phyloP scores from a whole-genome alignment of 2,888 invertebrate species.

The Agrotis exclamationis region DNA sequence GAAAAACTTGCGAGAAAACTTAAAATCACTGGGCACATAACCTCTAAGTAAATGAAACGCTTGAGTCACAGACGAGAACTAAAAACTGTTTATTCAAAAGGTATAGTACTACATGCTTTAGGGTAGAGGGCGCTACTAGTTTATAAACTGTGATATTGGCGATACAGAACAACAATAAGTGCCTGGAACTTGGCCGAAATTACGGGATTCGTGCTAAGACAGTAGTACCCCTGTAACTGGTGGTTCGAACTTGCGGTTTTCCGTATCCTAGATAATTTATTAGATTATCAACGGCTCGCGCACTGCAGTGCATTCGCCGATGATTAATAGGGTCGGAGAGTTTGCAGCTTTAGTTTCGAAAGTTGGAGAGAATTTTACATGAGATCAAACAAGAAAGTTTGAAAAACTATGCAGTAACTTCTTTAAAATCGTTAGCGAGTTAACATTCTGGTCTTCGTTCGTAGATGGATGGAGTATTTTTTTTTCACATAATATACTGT shows the following conservation, averaged over 20 bases:
- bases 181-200: too few relatives aligned
- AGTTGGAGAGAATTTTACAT: conserved; percentile 51
- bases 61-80: too few relatives aligned
- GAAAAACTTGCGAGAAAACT: conserved; percentile 17
- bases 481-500: too few relatives aligned
- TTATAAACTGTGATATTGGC: too few relatives aligned
- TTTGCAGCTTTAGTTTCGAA: conserved; percentile 49
- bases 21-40: background rate
- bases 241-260: conserved; percentile 64
- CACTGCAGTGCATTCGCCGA: conserved; percentile 52
- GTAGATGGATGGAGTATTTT: too few relatives aligned
- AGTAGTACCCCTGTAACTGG: conserved; percentile 32
- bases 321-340: conserved; percentile 59
- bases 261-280: conserved; percentile 70
- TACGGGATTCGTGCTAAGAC: too few relatives aligned
- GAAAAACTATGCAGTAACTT: conserved; percentile 29
- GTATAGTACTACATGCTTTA: too few relatives aligned
- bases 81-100: too few relatives aligned
- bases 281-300: conserved; percentile 67
- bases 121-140: too few relatives aligned
- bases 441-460: conserved; percentile 22
- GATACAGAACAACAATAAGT: too few relatives aligned
- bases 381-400: conserved; percentile 36
- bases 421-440: conserved; percentile 25
- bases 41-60: too few relatives aligned